Percentiles rank a stretch among this genome's conserved stretches.
phyloP scores from a whole-genome alignment of 1,140 invertebrate species.

The Megalonaias nervosa region DNA sequence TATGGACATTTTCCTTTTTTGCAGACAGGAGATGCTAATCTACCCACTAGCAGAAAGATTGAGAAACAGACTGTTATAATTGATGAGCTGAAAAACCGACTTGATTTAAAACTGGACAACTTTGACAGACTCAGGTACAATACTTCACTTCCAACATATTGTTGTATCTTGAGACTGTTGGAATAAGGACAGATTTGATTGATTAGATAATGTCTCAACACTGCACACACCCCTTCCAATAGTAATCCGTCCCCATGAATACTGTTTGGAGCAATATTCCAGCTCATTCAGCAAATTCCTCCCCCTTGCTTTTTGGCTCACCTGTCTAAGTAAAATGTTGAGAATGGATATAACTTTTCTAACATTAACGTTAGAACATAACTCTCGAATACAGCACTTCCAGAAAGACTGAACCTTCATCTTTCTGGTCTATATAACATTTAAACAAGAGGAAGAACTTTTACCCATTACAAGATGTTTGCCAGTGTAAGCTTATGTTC shows the following conservation, averaged over 20 bases:
- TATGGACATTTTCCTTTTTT: constrained; percentile 25
- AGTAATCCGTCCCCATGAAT: not conserved
- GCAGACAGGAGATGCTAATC: constrained; percentile 82
- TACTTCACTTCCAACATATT: not conserved
- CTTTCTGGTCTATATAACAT: no score
- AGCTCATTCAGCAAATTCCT: not conserved
- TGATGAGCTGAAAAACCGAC: constrained; percentile 83
- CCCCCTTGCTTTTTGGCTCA: not conserved
- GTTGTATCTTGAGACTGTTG: not conserved
- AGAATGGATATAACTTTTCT: no score
- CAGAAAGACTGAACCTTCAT: no score
- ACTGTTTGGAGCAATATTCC: not conserved
- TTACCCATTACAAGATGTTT: no score
- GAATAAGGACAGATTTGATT: not conserved
- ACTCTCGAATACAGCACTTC: no score
- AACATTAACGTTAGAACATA: no score
- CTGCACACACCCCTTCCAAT: not conserved
- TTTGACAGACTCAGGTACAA: constrained; percentile 73
- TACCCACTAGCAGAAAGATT: constrained; percentile 86
- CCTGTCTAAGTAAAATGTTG: no score
- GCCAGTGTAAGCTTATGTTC: no score
- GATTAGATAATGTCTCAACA: not conserved
- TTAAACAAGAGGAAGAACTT: no score
- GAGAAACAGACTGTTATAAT: constrained; percentile 92
- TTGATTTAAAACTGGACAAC: constrained; percentile 84